Base-by-base conservation (phyloP, 2,888 invertebrate species). In the Palloptera scutellata region DNA sequence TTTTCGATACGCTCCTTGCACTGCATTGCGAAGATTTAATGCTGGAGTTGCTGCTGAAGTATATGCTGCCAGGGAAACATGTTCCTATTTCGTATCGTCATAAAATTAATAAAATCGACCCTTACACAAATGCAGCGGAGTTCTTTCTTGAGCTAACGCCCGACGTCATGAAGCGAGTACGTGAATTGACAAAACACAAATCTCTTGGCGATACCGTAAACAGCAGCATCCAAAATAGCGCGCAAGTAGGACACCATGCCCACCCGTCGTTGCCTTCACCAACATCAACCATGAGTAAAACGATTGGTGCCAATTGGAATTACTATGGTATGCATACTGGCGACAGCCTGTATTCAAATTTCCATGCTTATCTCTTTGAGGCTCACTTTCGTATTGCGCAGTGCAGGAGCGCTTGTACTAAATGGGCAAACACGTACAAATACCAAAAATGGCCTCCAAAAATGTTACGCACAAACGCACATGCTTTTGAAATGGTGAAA, bases 1-100 rank as follows among this genome's bases (percentile, higher is more conserved):
- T 98, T 12, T 94, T 98, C 85, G 93, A 96, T 82, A 96, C 96
- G 0, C 87, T 98, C 69, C 88, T 98, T 62, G 92, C 94, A 77
- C 86, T 98, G 70, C 94, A 97, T 85, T 97, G 96, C 86, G 98
- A 98, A 85, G 98, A 98, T 84, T 90, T 98, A 57, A 95, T 98
- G 94, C 86, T 96, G 76, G 96, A 97, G 80, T 86, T 98, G 60
- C 89, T 96, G 58, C 91, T 95, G 80, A 94, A 94, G 80, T 91
- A 96, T 81, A 87, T 98, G 73, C 88, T 91, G 76, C 92, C 93
- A 0, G 92, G 93, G 78, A 89, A 91, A 17, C 94, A 94, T 84
- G 89, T 94, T 30, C 85, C 85, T 53, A 87, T 92, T 65, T 92
- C 93, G n/a, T 93, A 94, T 84, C 87, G 91, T 68, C 87, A 89